Evolutionary conservation across 2,888 invertebrate genomes (phyloP).

Genomic region (Acronicta alni): DNA sequence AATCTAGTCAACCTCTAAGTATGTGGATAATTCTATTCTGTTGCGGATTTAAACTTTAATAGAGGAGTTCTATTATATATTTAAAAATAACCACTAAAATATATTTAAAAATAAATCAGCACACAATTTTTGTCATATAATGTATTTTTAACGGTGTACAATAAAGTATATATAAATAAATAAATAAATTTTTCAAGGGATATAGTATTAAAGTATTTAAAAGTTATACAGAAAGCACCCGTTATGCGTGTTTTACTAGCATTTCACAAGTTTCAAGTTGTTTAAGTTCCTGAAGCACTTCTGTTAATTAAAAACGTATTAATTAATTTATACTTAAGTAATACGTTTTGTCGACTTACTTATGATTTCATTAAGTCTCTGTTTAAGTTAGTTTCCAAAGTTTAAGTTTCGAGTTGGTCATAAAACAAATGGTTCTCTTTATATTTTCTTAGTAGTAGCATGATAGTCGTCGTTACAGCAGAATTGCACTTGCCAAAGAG

Average conservation of each 20-base stretch:
- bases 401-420: conserved; percentile 54
- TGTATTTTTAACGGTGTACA: too few relatives aligned
- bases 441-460: conserved; percentile 60
- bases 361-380: conserved; percentile 15
- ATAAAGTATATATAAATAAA: too few relatives aligned
- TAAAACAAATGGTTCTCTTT: conserved; percentile 63
- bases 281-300: conserved; percentile 2
- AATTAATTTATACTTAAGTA: conserved; percentile 14
- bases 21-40: too few relatives aligned
- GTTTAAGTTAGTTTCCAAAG: conserved; percentile 34
- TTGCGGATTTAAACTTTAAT: too few relatives aligned
- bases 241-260: neutral
- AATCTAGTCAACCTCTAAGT: too few relatives aligned
- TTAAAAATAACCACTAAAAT: too few relatives aligned
- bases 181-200: too few relatives aligned
- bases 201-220: too few relatives aligned
- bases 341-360: conserved; percentile 8
- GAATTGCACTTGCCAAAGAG: conserved; percentile 66
- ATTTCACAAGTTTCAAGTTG: neutral
- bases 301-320: conserved; percentile 14
- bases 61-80: too few relatives aligned
- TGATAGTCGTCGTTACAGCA: conserved; percentile 65
- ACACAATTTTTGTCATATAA: too few relatives aligned
- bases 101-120: too few relatives aligned
- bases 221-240: too few relatives aligned